A percentile compares a stretch with the other conserved stretches of the same genome.
These are phyloP conservation scores for Gymnoscelis rufifasciata DNA, from an alignment of 2,888 invertebrate genomes.

Conservation along the genomic window DNA sequence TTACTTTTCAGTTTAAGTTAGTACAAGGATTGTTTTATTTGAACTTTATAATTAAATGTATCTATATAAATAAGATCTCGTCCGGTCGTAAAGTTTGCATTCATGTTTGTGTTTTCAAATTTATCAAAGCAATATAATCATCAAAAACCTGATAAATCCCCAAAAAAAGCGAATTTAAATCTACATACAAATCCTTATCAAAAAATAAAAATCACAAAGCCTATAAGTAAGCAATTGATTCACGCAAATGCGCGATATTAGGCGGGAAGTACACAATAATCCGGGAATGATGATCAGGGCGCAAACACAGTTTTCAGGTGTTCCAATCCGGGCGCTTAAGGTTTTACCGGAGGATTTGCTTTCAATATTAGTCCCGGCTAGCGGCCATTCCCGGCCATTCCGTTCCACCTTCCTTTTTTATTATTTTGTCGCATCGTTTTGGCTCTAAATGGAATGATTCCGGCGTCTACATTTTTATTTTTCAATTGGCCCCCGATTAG, in stretches of 20 bases:
- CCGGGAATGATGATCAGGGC: constrained; percentile 71
- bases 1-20: too few relatives aligned
- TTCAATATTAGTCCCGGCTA: constrained; percentile 78
- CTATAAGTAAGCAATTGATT: constrained; percentile 60
- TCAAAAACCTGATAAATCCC: too few relatives aligned
- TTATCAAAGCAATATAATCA: too few relatives aligned
- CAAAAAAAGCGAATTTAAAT: not conserved
- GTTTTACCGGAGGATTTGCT: constrained; percentile 79
- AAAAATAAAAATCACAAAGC: constrained; percentile 40
- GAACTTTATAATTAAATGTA: too few relatives aligned
- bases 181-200: constrained; percentile 20
- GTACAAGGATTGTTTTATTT: too few relatives aligned
- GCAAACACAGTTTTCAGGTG: constrained; percentile 75
- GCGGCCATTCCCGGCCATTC: constrained; percentile 61
- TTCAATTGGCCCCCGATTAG: constrained; percentile 79
- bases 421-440: constrained; percentile 80
- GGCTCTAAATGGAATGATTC: constrained; percentile 78
- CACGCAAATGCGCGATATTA: constrained; percentile 62
- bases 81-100: too few relatives aligned
- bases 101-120: too few relatives aligned
- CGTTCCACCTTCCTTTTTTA: constrained; percentile 74
- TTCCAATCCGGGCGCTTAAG: constrained; percentile 76
- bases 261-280: constrained; percentile 73
- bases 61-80: too few relatives aligned
- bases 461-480: constrained; percentile 80